Evolutionary conservation across 1,140 invertebrate genomes (phyloP), one percentile per base, ranked within the genome.

Genomic region (Bombus polaris): DNA sequence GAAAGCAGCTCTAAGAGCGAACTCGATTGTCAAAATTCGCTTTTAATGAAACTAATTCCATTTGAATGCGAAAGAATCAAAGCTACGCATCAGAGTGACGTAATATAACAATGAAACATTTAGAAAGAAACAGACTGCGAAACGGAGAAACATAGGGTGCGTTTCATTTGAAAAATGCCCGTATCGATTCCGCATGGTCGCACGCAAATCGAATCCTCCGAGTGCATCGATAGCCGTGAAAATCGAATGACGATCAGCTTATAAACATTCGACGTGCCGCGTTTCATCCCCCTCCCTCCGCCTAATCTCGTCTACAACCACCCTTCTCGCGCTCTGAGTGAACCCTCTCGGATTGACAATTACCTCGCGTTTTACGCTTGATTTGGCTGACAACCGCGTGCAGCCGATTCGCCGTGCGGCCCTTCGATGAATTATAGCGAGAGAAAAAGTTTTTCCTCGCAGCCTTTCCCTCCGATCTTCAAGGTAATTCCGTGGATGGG

Each of bases 341-440:
- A 88, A 86, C 81, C 86, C 39, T 83, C 18, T 81, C 66, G 79
- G 62, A 37, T 73, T 68, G 87, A 88, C 91, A 93, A 93, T 93
- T 93, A 92, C 88, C 91, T 86, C 84, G 59, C 85, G 89, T 88
- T 91, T 93, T 88, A 92, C 92, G 81, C 89, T 93, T 92, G 91
- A 93, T 93, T 93, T 93, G 83, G 77, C 90, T 90, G 93, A 93
- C 86, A 88, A 84, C 74, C 87, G 76, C 87, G 88, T 85, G 89
- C 22, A 28, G 12, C 71, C 12, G 39, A 88, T 85, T 91, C 89
- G 83, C 68, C 32, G n/a, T n/a, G 71, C 70, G 73, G 42, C 8
- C 77, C 79, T 59, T 44, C 87, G 83, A 90, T 93, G 91, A 93
- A 88, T 93, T 93, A 93, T 92, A 79, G 75, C 88, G 76, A 85